phyloP scores from a whole-genome alignment of 2,888 invertebrate genomes.

The Rutpela maculata region DNA sequence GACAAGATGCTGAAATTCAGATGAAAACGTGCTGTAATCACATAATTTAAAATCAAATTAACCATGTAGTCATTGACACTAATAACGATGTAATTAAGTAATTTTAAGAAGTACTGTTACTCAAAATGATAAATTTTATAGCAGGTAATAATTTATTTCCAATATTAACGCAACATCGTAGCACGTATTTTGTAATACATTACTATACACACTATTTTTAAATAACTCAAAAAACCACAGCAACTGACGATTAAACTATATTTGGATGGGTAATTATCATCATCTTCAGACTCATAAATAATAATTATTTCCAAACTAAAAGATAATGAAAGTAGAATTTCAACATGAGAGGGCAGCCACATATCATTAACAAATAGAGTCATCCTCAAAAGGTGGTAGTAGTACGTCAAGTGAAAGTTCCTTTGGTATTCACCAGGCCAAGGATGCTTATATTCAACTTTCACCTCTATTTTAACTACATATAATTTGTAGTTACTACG shows the following conservation, averaged over 20 bases:
- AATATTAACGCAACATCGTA: constrained; percentile 9
- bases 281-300: constrained; percentile 28
- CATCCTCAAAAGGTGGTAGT: constrained; percentile 33
- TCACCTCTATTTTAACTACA: constrained; percentile 29
- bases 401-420: constrained; percentile 35
- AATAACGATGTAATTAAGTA: not conserved
- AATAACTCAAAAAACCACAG: constrained; percentile 2
- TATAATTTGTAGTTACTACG: not conserved
- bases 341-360: constrained; percentile 5
- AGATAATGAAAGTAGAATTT: constrained; percentile 40
- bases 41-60: not conserved
- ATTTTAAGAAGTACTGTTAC: not conserved
- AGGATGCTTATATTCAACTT: constrained; percentile 36
- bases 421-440: constrained; percentile 36
- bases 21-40: not conserved
- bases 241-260: constrained; percentile 8
- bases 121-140: not conserved
- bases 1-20: not conserved
- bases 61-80: not conserved
- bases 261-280: constrained; percentile 27
- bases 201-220: not conserved
- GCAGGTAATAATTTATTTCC: not conserved
- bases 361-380: constrained; percentile 22
- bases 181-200: constrained; percentile 5
- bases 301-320: constrained; percentile 37